These are phyloP conservation scores for Sceloporus undulatus DNA, from an alignment of 2,113 vertebrate species.

Conservation along the genomic window DNA sequence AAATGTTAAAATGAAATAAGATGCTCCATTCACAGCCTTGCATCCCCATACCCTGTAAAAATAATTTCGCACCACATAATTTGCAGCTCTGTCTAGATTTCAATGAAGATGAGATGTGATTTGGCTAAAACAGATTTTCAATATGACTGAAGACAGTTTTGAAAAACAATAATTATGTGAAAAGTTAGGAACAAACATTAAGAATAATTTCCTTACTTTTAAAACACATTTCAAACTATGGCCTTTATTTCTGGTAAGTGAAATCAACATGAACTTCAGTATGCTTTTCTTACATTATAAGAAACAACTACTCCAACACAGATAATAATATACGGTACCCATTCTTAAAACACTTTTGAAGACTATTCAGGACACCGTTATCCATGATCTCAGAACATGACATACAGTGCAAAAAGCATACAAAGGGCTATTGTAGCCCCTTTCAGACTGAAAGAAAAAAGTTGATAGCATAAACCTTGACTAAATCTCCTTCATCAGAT, in stretches of 20 bases:
- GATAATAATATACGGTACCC: background rate
- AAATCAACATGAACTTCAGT: background rate
- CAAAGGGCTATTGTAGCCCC: too few relatives aligned
- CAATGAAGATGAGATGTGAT: slow-evolving; percentile 4
- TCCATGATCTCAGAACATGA: background rate
- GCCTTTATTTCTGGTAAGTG: background rate
- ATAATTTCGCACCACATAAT: background rate
- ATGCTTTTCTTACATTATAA: background rate
- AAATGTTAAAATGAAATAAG: slow-evolving; percentile 30
- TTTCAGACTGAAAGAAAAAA: too few relatives aligned
- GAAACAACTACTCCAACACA: background rate
- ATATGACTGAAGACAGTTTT: background rate
- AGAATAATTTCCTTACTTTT: background rate
- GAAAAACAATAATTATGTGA: background rate
- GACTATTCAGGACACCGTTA: background rate
- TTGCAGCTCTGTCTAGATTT: slow-evolving; percentile 7
- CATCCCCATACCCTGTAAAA: background rate
- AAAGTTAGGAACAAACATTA: background rate
- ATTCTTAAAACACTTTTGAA: background rate
- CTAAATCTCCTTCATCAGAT: too few relatives aligned
- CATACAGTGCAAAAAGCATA: background rate
- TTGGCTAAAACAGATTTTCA: slow-evolving; percentile 1
- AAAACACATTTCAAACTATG: background rate
- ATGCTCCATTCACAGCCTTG: slow-evolving; percentile 1
- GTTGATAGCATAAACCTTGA: too few relatives aligned